Conservation (phyloP, 1,140 invertebrate species). For the Macrocentrus cingulum region DNA sequence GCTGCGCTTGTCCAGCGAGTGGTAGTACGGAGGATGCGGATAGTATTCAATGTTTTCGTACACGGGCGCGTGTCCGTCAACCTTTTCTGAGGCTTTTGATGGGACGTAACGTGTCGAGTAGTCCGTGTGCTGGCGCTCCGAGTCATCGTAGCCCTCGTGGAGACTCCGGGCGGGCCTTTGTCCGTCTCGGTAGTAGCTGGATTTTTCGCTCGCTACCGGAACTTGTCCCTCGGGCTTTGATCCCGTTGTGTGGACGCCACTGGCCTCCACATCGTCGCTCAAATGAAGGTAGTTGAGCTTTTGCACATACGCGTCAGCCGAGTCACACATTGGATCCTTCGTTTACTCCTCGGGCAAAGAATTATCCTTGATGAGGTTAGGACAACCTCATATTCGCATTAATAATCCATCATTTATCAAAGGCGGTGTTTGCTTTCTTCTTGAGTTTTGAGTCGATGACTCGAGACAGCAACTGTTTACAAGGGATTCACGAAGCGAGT, state of each 20-base stretch:
- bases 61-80: slow-evolving; percentile 63
- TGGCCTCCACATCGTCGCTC: slow-evolving; percentile 42
- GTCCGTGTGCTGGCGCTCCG: too few species aligned
- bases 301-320: slow-evolving; percentile 52
- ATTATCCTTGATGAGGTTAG: background rate
- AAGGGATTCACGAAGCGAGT: too few species aligned
- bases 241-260: slow-evolving; percentile 20
- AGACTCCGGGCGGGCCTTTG: slow-evolving; percentile 47
- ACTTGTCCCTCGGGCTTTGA: slow-evolving; percentile 53
- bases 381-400: background rate
- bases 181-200: slow-evolving; percentile 33
- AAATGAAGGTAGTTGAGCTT: slow-evolving; percentile 55
- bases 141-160: slow-evolving; percentile 63
- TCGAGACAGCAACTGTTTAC: too few species aligned
- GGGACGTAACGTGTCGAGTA: too few species aligned
- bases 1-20: slow-evolving; percentile 58
- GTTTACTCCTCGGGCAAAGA: slow-evolving; percentile 12
- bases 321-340: slow-evolving; percentile 52
- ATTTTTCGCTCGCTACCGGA: slow-evolving; percentile 38
- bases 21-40: slow-evolving; percentile 66
- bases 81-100: slow-evolving; percentile 70
- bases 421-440: too few species aligned
- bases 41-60: slow-evolving; percentile 84
- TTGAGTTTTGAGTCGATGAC: too few species aligned
- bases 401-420: background rate